These are phyloP conservation scores for Tuberolachnus salignus DNA, from an alignment of 2,888 invertebrate genomes.

Conservation along the genomic window DNA sequence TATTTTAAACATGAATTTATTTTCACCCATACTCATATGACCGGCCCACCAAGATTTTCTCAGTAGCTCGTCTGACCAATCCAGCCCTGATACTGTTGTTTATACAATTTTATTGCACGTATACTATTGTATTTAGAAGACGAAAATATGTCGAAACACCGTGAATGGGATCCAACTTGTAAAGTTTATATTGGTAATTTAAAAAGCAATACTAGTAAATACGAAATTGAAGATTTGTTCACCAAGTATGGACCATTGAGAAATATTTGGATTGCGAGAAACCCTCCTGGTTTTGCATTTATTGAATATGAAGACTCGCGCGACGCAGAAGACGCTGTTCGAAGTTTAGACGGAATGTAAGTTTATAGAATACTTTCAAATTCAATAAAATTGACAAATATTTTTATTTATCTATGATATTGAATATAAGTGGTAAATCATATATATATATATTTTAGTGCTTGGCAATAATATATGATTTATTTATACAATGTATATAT, in stretches of 20 bases:
- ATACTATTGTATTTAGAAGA: background rate
- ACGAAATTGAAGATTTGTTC: constrained; percentile 86
- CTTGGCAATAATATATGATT: too few species aligned
- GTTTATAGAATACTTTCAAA: constrained; percentile 61
- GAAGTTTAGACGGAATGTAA: constrained; percentile 83
- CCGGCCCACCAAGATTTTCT: too few species aligned
- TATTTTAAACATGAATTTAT: too few species aligned
- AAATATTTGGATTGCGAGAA: constrained; percentile 93
- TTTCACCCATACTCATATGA: too few species aligned
- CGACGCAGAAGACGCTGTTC: constrained; percentile 85
- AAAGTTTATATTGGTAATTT: constrained; percentile 93
- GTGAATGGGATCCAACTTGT: constrained; percentile 85
- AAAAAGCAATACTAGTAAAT: constrained; percentile 87
- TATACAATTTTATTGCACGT: too few species aligned
- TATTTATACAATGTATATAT: too few species aligned
- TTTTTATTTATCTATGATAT: background rate
- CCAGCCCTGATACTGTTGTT: too few species aligned
- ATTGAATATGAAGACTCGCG: constrained; percentile 87
- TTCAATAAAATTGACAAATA: background rate
- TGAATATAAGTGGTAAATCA: too few species aligned
- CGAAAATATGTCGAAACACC: constrained; percentile 62
- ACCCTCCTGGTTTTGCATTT: constrained; percentile 91
- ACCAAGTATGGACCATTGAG: constrained; percentile 85
- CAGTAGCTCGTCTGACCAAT: too few species aligned
- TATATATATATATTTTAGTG: too few species aligned